phyloP scores from a whole-genome alignment of 2,113 vertebrate genomes.

The Rousettus leschenaultii region DNA sequence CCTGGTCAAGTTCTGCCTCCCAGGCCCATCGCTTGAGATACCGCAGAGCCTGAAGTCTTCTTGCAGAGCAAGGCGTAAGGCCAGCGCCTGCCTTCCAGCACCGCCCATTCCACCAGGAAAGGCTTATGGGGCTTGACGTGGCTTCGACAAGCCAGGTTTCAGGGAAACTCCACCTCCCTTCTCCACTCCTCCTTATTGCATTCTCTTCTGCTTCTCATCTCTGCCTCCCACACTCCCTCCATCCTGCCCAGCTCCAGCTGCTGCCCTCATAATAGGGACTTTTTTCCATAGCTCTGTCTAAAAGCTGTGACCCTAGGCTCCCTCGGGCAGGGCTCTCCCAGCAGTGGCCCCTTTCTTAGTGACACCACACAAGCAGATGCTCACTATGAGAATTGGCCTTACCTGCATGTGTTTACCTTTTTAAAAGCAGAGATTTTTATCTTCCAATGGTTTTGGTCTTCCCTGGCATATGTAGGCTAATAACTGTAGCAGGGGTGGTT shows the following conservation, averaged over 20 bases:
- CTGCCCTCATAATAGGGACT: neutral
- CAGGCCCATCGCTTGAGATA: constrained; percentile 38
- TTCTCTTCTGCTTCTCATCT: neutral
- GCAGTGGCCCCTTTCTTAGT: neutral
- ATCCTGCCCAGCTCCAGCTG: neutral
- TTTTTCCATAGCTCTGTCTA: neutral
- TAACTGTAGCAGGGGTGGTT: no score
- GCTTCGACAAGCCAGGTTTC: neutral
- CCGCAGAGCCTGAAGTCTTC: neutral
- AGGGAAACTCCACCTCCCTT: neutral
- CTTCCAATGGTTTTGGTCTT: neutral
- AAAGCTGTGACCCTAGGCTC: neutral
- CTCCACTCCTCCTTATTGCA: neutral
- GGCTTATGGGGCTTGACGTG: neutral
- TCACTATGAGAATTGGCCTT: neutral
- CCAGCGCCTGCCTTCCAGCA: neutral
- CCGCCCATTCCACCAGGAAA: neutral
- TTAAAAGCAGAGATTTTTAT: neutral
- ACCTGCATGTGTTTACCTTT: neutral
- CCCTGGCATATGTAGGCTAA: no score
- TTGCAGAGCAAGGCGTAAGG: neutral
- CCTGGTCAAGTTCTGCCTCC: constrained; percentile 54
- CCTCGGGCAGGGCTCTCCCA: neutral
- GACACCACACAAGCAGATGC: no score
- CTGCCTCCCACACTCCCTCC: neutral